Conservation (phyloP, 2,113 vertebrate genomes). For the Phalacrocorax aristotelis region DNA sequence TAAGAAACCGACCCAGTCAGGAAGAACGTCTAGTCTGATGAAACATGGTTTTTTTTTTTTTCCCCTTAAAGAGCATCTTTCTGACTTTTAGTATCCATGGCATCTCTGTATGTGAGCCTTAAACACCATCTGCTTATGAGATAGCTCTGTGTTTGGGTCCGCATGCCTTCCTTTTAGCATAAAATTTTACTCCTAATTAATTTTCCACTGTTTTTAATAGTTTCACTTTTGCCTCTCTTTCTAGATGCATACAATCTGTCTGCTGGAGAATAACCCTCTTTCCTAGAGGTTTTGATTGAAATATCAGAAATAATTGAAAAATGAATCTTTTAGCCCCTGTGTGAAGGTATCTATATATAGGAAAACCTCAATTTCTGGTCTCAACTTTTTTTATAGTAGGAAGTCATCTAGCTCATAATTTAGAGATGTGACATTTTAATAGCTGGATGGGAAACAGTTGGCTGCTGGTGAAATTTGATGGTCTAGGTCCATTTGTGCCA, state of each 20-base stretch:
- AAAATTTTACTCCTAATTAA: not conserved
- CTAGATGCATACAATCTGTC: not conserved
- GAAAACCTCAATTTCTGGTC: not conserved
- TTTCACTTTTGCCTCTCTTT: not conserved
- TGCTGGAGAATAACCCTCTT: not conserved
- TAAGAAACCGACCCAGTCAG: not conserved
- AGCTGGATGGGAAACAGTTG: not conserved
- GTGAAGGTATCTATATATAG: not conserved
- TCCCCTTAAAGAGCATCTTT: not conserved
- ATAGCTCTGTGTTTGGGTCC: not conserved
- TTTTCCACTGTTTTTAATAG: not conserved
- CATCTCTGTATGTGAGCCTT: not conserved
- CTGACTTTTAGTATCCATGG: not conserved
- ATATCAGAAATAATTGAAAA: conserved; percentile 1
- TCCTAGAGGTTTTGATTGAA: conserved; percentile 10
- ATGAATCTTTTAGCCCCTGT: not conserved
- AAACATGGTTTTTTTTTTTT: not conserved
- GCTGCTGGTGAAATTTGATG: not conserved
- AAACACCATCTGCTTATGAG: not conserved
- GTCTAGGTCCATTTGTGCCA: not conserved
- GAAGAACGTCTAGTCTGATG: not conserved
- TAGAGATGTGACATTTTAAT: not conserved
- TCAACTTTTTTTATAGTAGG: not conserved
- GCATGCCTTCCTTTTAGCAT: not conserved
- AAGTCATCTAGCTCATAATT: not conserved